Evolutionary conservation across 2,888 invertebrate species (phyloP).

Genomic region (Nymphalis urticae): DNA sequence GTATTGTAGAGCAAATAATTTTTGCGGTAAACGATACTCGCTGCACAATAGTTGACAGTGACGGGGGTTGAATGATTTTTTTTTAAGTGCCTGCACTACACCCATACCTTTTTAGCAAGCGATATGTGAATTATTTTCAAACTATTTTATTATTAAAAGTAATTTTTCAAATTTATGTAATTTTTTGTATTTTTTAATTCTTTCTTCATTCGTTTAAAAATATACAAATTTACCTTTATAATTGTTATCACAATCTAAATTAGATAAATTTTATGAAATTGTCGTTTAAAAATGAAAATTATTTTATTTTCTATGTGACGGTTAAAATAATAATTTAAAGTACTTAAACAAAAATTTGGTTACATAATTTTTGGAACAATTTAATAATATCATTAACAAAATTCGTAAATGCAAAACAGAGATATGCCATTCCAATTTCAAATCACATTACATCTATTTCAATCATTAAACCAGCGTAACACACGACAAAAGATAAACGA

Average conservation of each 20-base stretch:
- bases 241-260: too few relatives aligned
- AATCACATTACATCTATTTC: not conserved
- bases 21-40: constrained; percentile 79
- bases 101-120: constrained; percentile 22
- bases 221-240: too few relatives aligned
- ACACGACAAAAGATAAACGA: constrained; percentile 35
- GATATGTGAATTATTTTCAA: not conserved
- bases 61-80: constrained; percentile 51
- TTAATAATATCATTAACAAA: too few relatives aligned
- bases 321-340: not conserved
- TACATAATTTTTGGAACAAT: too few relatives aligned
- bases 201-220: too few relatives aligned
- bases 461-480: constrained; percentile 20
- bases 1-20: constrained; percentile 73
- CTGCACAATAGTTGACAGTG: constrained; percentile 69
- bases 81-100: constrained; percentile 25
- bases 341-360: not conserved
- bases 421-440: not conserved
- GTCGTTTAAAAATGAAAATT: too few relatives aligned
- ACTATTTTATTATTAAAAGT: not conserved
- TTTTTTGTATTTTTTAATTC: too few relatives aligned
- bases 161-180: not conserved
- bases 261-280: too few relatives aligned
- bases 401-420: not conserved
- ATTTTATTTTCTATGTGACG: too few relatives aligned